phyloP scores from a whole-genome alignment of 2,888 invertebrate genomes.

The Silvanus unidentatus region DNA sequence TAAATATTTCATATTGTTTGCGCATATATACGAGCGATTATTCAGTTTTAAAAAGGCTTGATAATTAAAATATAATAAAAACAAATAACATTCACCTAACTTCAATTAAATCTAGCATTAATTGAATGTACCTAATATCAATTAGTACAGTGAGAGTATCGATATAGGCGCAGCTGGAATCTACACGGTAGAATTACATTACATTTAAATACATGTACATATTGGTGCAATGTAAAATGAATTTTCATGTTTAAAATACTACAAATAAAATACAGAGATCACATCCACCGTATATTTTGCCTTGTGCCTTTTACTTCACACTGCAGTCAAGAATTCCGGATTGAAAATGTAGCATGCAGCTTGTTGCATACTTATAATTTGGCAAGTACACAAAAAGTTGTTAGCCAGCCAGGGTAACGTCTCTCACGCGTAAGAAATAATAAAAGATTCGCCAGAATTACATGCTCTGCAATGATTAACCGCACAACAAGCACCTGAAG shows the following conservation, averaged over 20 bases:
- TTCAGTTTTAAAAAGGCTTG: constrained; percentile 1
- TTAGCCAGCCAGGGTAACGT: constrained; percentile 13
- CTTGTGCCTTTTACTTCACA: too few relatives aligned
- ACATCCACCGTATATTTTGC: too few relatives aligned
- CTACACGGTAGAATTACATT: constrained; percentile 17
- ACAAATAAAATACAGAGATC: too few relatives aligned
- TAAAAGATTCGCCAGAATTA: neutral
- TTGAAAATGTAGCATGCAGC: constrained; percentile 7
- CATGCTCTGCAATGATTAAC: neutral
- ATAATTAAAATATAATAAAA: constrained; percentile 22
- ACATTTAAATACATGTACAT: constrained; percentile 17
- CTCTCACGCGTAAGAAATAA: neutral
- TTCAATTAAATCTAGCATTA: constrained; percentile 27
- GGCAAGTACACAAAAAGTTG: constrained; percentile 14
- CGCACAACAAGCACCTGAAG: neutral
- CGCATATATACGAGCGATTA: too few relatives aligned
- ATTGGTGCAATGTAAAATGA: neutral
- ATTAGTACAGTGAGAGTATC: too few relatives aligned
- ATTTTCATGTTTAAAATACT: too few relatives aligned
- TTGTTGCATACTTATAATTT: constrained; percentile 8
- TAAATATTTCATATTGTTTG: too few relatives aligned
- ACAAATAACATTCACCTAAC: constrained; percentile 28
- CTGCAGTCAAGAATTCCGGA: neutral
- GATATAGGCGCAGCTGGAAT: constrained; percentile 25
- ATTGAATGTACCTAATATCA: constrained; percentile 30